These are phyloP conservation scores for Nemotelus pantherinus DNA, from an alignment of 2,888 invertebrate genomes.

Conservation along the genomic window DNA sequence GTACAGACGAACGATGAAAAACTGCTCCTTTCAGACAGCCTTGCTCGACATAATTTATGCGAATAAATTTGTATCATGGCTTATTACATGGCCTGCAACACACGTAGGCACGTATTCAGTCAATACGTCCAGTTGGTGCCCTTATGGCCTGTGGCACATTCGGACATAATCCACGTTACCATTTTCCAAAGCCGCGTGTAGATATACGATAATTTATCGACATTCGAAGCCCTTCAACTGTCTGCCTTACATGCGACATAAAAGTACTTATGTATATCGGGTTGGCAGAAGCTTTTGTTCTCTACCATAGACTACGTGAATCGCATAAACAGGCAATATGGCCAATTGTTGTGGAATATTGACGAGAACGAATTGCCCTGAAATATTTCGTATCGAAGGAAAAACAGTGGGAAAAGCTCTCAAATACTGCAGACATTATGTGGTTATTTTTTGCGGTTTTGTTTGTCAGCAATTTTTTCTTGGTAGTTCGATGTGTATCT, in stretches of 20 bases:
- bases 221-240: slow-evolving; percentile 14
- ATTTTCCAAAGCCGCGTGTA: neutral
- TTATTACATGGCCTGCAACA: neutral
- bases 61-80: neutral
- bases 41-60: slow-evolving; percentile 1
- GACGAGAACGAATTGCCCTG: neutral
- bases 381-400: neutral
- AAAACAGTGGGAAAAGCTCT: neutral
- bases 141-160: no score
- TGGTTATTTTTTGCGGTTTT: slow-evolving; percentile 10
- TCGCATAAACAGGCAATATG: neutral
- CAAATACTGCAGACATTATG: neutral
- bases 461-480: slow-evolving; percentile 6
- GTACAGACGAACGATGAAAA: no score
- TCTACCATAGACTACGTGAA: neutral
- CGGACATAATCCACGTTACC: no score
- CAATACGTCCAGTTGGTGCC: neutral
- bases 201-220: slow-evolving; percentile 8
- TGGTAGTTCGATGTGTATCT: neutral
- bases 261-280: neutral
- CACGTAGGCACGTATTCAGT: no score
- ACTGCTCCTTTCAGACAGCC: no score
- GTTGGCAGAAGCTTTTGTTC: slow-evolving; percentile 3
- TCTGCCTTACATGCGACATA: neutral
- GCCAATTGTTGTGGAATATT: neutral